A percentile compares a stretch with the other conserved stretches of the same genome.
phyloP scores from a whole-genome alignment of 2,888 invertebrate genomes.

The Dicyrtomina minuta region DNA sequence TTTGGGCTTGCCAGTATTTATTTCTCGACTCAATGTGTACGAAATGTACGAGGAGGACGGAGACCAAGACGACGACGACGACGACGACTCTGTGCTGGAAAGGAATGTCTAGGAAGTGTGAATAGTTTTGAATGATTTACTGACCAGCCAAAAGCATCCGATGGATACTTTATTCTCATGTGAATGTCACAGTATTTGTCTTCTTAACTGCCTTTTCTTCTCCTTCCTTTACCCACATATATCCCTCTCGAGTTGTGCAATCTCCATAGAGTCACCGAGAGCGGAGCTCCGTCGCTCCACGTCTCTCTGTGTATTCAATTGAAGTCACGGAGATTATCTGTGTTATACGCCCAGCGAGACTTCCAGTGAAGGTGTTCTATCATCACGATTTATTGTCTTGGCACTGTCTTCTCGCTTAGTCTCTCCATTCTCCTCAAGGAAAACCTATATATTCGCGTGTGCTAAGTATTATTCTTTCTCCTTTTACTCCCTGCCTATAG shows the following conservation, averaged over 20 bases:
- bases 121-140: constrained; percentile 40
- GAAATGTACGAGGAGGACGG: too few species aligned
- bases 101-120: constrained; percentile 33
- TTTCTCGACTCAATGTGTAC: neutral
- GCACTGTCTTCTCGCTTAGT: constrained; percentile 19
- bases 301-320: neutral
- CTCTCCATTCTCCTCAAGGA: neutral
- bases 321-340: constrained; percentile 22
- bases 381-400: constrained; percentile 36
- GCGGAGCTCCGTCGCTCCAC: neutral
- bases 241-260: neutral
- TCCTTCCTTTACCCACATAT: neutral
- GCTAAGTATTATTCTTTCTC: neutral
- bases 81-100: constrained; percentile 21
- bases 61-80: too few species aligned
- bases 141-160: constrained; percentile 34
- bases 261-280: neutral
- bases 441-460: neutral
- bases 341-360: constrained; percentile 36
- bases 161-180: constrained; percentile 40
- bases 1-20: constrained; percentile 5
- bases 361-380: constrained; percentile 30
- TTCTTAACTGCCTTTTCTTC: constrained; percentile 37
- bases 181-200: constrained; percentile 38
- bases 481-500: neutral